phyloP scores from a whole-genome alignment of 2,797 vertebrate species.

The Diglossa cyanea region DNA sequence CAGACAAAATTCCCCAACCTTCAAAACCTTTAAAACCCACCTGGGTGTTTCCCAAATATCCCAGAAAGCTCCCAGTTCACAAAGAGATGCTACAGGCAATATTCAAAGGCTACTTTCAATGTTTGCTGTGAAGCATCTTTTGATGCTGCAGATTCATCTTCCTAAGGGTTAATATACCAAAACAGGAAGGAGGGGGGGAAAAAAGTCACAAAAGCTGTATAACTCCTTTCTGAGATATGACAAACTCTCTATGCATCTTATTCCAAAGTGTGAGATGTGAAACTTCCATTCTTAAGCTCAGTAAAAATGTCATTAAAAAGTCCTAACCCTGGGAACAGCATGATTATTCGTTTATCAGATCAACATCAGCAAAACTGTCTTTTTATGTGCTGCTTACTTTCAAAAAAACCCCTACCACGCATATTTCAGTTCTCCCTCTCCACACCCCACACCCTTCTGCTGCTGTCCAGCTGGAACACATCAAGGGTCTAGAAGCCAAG shows the following conservation, averaged over 20 bases:
- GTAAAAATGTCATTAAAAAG: conserved; percentile 11
- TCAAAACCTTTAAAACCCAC: background rate
- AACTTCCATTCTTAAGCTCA: conserved; percentile 31
- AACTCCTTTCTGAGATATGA: background rate
- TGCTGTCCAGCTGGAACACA: conserved; percentile 75
- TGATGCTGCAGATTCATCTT: background rate
- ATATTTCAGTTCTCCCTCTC: conserved; percentile 48
- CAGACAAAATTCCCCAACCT: background rate
- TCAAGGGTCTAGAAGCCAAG: conserved; percentile 74
- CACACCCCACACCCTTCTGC: conserved; percentile 54
- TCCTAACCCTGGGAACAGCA: background rate
- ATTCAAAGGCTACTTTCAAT: background rate
- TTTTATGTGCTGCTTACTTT: conserved; percentile 52
- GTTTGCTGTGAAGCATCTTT: background rate
- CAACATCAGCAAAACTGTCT: conserved; percentile 32
- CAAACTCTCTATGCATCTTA: background rate
- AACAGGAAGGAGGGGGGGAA: fast-evolving
- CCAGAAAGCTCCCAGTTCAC: background rate
- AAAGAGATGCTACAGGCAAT: background rate
- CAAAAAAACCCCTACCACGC: background rate
- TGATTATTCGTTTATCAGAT: conserved; percentile 21
- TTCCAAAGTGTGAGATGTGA: background rate
- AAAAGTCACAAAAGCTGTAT: background rate
- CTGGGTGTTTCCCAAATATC: background rate
- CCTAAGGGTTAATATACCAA: background rate